Evolutionary conservation across 2,113 vertebrate species (phyloP), one percentile per base, ranked within the genome.

Genomic region (Tautogolabrus adspersus): DNA sequence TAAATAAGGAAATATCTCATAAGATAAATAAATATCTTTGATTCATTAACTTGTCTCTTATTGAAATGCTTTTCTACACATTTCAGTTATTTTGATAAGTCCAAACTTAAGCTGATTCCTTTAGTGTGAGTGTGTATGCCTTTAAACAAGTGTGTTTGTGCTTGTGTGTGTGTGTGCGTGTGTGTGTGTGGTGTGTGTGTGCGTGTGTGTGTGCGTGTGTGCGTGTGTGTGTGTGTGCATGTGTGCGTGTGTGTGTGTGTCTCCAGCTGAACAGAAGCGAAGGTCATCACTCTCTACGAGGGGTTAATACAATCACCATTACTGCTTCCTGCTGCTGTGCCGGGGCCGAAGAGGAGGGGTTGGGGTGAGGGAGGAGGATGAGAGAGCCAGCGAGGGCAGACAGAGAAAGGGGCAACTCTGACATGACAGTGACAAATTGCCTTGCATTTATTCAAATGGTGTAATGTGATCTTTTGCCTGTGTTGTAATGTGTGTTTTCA

Each of bases 341-440:
- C 0, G 69, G 80, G 77, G 75, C 84, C 18, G 79, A 75, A 78
- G 73, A 19, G 67, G n/a, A 63, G 66, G n/a, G 38, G 15, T 34
- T 7, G 22, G 26, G 52, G 60, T 47, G 37, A 80, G 56, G 51
- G 91, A 22, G 71, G 72, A 68, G 84, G 76, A 87, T 64, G 80
- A 81, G 73, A 74, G 72, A 58, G 77, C 22, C 66, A 52, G 77
- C 56, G 8, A 83, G 77, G 83, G 84, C 85, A 89, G 87, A 84
- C 87, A 93, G 94, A 94, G 92, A 88, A 92, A 94, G 94, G 94
- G 89, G 90, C 93, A 92, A 93, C 93, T 90, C 87, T 95, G 95
- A 96, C 93, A 93, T 96, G 96, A 97, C 96, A 97, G 95, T 98
- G 96, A 98, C 96, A 97, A 97, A 97, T 98, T 96, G 94, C 96